Evolutionary conservation across 2,888 invertebrate species (phyloP), one percentile per base, ranked within the genome.

Genomic region (Empis stercorea): DNA sequence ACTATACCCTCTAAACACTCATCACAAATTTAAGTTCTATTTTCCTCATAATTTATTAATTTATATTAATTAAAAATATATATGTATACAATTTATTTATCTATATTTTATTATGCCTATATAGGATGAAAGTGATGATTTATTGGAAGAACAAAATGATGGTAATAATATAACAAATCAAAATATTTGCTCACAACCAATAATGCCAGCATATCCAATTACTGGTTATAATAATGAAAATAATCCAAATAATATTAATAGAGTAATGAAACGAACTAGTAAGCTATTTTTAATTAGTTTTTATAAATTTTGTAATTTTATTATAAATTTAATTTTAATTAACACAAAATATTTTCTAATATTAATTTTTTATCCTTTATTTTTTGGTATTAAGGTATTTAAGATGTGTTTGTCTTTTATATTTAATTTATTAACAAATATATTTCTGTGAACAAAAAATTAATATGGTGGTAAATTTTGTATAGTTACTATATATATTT

Each of bases 241-340:
- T 47, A 54, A 54, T 50, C 56, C 55, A 47, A 55, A 55, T 43
- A 53, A 54, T 45, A 51, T 57, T 34, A 58, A 60, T 51, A 59
- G 63, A 52, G 57, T 61, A 47, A 60, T 66, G 46, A 59, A 66
- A 57, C 62, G 69, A 60, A 69, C 68, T 65, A 69, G 69, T 70
- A 57, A 68, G 68, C 64, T 55, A 16, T 30, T 30, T 42, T 40
- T n/a, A 44, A 20, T 16, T 40, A 39, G 15, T 16, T n/a, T 27
- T 16, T 40, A 23, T 41, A 45, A n/a, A 41, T 47, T 42, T 41
- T 30, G 23, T 16, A 1, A 39, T 50, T 15, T 45, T 45, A 44
- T 40, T 15, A 16, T 43, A 17, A 20, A 36, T 10, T 14, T 36
- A 15, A 48, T 39, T 11, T 15, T 36, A 14, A 34, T 34, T 34